A percentile compares a stretch with the other conserved stretches of the same genome.
Conservation (phyloP, 2,113 vertebrate species). For the Mus pahari region DNA sequence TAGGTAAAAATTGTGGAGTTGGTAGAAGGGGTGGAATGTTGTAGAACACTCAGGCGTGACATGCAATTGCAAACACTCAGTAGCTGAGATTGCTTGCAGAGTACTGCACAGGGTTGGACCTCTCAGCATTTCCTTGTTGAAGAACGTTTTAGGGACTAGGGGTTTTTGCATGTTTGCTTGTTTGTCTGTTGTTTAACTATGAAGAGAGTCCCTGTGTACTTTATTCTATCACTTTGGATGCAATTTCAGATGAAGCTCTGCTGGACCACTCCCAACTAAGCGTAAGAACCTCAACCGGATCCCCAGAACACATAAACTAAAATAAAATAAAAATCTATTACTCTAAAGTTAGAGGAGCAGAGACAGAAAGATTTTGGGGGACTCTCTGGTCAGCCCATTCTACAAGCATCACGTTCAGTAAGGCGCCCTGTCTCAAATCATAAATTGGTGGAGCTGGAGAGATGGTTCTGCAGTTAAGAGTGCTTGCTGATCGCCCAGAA, state of each 20-base stretch:
- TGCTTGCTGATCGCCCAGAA: neutral
- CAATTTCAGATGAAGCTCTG: neutral
- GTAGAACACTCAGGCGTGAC: neutral
- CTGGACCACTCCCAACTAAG: constrained; percentile 26
- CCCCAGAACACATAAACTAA: neutral
- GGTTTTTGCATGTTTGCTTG: neutral
- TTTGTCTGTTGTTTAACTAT: neutral
- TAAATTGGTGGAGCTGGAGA: neutral
- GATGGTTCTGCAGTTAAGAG: neutral
- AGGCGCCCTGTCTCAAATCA: too few species aligned
- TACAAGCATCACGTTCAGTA: neutral
- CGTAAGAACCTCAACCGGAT: neutral
- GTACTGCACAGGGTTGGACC: neutral
- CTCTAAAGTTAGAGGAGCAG: neutral
- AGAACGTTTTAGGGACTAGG: neutral
- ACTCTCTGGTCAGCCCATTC: neutral
- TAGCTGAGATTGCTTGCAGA: neutral
- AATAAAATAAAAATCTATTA: neutral
- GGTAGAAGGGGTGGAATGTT: neutral
- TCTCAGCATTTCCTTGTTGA: neutral
- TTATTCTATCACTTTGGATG: neutral
- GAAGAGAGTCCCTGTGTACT: neutral
- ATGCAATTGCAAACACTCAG: neutral
- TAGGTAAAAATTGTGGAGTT: neutral
- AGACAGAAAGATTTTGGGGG: neutral